Evolutionary conservation across 2,113 vertebrate species (phyloP), one percentile per base, ranked within the genome.

Genomic region (Sander vitreus): DNA sequence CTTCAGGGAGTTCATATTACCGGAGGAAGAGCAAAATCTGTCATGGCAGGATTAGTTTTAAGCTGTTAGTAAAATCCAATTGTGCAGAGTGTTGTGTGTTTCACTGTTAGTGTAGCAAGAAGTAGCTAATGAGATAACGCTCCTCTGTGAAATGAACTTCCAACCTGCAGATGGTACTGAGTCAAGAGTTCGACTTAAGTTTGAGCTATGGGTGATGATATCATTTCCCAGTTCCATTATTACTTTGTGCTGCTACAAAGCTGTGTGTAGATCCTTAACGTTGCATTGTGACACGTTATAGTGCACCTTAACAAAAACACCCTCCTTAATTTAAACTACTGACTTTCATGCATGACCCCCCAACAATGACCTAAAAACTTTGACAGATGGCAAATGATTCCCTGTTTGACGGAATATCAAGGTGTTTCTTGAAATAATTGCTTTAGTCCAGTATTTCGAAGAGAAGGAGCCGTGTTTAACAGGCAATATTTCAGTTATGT

Each of bases 21-120:
- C 80, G 58, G 73, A 85, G 88, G 85, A 88, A 86, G 84, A 83
- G 48, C 43, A 67, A 76, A 88, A 85, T 85, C 75, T 80, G 72
- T 76, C 80, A 86, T 83, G 86, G 79, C 71, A 59, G 84, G 81
- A 91, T 91, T 88, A 85, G 45, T 66, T 76, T 60, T 90, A 81
- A 91, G 78, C 84, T 10, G 27, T 80, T 72, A 33, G 72, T 76
- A 70, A 67, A 84, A 85, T 78, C 62, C 76, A 78, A 81, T 85
- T 69, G 76, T 58, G 68, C 55, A 60, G 65, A 55, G 59, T 53
- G 67, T 45, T 73, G 57, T 75, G 81, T 54, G 67, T 60, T 78
- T 66, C 23, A 69, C 47, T 50, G 33, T 64, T 65, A 23, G 51
- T 76, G 70, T 53, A 75, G 78, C 78, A 77, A 80, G 63, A 83